phyloP scores from a whole-genome alignment of 1,140 invertebrate genomes.

The Schlechtendalia chinensis region DNA sequence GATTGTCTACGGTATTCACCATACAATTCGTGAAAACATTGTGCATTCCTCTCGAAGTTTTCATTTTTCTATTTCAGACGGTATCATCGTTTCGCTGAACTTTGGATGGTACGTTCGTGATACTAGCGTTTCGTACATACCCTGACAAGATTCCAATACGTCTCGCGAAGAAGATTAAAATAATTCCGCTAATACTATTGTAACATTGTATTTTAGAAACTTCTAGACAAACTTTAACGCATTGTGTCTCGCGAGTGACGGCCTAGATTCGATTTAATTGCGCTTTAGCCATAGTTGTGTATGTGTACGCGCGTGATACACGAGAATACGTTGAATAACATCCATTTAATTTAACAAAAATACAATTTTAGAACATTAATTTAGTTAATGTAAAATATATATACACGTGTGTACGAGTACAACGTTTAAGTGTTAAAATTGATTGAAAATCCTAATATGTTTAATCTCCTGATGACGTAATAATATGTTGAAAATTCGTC shows the following conservation, averaged over 20 bases:
- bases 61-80: not conserved
- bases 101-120: not conserved
- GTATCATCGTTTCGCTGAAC: not conserved
- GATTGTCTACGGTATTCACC: no score
- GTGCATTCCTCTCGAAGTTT: no score
- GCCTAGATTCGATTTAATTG: not conserved
- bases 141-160: not conserved
- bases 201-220: slow-evolving; percentile 18
- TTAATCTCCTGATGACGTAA: no score
- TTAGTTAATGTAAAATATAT: no score
- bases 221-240: not conserved
- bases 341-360: not conserved
- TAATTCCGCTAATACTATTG: not conserved
- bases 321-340: not conserved
- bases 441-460: no score
- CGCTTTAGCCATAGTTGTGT: not conserved
- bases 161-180: not conserved
- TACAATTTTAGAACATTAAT: no score
- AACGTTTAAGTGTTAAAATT: no score
- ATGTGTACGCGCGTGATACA: no score
- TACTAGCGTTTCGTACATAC: not conserved
- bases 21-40: no score
- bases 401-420: no score
- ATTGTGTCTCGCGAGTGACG: not conserved
- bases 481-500: no score